Conservation (phyloP, 2,797 vertebrate genomes). For the Microhierax caerulescens region DNA sequence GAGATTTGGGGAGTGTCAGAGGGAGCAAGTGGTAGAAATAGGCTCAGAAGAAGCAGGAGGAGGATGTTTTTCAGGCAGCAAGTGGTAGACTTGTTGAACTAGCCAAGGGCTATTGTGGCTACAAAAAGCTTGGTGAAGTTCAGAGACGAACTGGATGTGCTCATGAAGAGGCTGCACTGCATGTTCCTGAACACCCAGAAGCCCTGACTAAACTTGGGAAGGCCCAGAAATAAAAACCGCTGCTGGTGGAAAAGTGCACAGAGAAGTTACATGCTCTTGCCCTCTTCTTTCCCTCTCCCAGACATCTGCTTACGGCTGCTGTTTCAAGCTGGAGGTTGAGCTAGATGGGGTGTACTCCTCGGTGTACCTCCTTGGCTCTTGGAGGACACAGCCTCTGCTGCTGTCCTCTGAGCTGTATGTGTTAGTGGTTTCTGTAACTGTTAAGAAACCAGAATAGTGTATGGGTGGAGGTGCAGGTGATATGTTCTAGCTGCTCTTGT, state of each 20-base stretch:
- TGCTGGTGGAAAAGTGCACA: not conserved
- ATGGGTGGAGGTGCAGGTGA: not conserved
- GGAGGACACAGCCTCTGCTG: rapidly evolving
- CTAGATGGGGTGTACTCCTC: not conserved
- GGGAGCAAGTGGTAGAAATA: not conserved
- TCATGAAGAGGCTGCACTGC: not conserved
- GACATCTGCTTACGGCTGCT: not conserved
- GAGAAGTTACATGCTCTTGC: not conserved
- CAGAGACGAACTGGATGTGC: rapidly evolving
- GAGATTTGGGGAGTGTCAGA: not conserved
- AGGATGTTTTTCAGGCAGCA: not conserved
- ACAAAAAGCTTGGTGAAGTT: not conserved
- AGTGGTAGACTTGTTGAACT: not conserved
- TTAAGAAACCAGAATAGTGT: not conserved
- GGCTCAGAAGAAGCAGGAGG: not conserved
- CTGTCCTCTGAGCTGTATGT: not conserved
- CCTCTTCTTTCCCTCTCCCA: not conserved
- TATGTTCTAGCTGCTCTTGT: not conserved
- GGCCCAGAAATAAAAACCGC: not conserved
- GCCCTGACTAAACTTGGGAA: not conserved
- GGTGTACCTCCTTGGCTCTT: not conserved
- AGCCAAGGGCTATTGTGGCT: not conserved
- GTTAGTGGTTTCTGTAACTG: not conserved
- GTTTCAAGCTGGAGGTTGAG: not conserved
- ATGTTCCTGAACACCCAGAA: not conserved